Evolutionary conservation across 2,797 vertebrate genomes (phyloP), one percentile per base, ranked within the genome.

Genomic region (Chaenodraco wilsoni): DNA sequence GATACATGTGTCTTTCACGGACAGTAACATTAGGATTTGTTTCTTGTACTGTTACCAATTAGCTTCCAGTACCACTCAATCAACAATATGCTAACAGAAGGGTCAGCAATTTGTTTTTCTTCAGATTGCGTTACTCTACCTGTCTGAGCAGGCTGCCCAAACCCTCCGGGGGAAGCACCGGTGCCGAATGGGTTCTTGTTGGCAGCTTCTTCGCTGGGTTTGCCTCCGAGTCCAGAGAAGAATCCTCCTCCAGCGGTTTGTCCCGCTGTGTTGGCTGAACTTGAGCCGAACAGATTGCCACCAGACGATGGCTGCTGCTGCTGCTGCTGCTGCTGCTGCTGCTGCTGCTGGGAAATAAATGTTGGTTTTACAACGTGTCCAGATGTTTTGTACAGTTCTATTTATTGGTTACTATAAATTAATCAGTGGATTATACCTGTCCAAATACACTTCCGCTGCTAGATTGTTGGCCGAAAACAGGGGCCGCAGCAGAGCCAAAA

Each of bases 121-220:
- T 5, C 37, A 48, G 27, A 49, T 27, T 16, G 49, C 13, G 0
- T 61, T 4, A 43, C 14, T 62, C 3, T 78, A 95, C 95, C 94
- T 76, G 94, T 49, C 70, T 92, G 93, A 52, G 67, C 51, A 8
- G 89, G 6, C 76, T 94, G 94, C 0, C 97, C 96, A 70, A 99
- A 99, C 13, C 88, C 96, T 62, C 95, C 94, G 0, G 93, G 63
- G 45, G 95, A 56, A 14, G 93, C 72, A 0, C 95, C 51, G 0
- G 95, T 76, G 37, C 97, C 94, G 54, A 99, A 99, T 0, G 98
- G 98, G 92, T 99, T 99, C 89, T 99, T 99, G 91, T 94, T 98
- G 77, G 96, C 96, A 3, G 97, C 97, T 6, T 99, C 98, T 81
- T 98, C 96, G 33, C 96, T 99, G 21, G 98, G 98, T 89, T 99